Evolutionary conservation across 2,113 vertebrate genomes (phyloP).

Genomic region (Pseudonaja textilis): DNA sequence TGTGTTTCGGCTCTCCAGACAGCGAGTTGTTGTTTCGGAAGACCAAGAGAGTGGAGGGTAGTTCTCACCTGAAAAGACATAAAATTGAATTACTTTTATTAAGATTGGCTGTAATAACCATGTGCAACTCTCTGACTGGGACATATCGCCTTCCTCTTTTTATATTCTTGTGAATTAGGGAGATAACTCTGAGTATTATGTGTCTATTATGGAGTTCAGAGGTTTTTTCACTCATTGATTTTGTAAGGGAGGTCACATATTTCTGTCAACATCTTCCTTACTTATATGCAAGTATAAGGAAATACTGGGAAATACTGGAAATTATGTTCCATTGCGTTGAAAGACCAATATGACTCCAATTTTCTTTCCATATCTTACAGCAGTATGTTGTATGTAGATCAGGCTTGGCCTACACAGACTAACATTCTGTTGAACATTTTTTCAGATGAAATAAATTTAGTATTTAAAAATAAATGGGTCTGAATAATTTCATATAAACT

Average conservation of each 20-base stretch:
- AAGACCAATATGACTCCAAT: neutral
- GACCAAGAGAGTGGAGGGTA: neutral
- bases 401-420: neutral
- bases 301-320: too few relatives aligned
- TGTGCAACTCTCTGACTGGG: neutral
- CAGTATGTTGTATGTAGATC: neutral
- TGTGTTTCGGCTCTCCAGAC: too few relatives aligned
- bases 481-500: constrained; percentile 4
- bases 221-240: neutral
- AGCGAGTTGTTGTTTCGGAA: too few relatives aligned
- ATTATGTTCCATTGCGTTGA: neutral
- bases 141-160: neutral
- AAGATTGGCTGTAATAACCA: neutral
- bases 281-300: neutral
- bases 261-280: neutral
- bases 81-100: neutral
- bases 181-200: neutral
- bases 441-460: neutral
- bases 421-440: neutral
- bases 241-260: neutral
- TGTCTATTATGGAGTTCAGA: neutral
- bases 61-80: neutral
- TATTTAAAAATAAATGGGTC: neutral
- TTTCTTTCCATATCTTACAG: neutral
- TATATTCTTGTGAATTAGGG: neutral